phyloP scores from a whole-genome alignment of 2,888 invertebrate genomes.

The Cosmia trapezina region DNA sequence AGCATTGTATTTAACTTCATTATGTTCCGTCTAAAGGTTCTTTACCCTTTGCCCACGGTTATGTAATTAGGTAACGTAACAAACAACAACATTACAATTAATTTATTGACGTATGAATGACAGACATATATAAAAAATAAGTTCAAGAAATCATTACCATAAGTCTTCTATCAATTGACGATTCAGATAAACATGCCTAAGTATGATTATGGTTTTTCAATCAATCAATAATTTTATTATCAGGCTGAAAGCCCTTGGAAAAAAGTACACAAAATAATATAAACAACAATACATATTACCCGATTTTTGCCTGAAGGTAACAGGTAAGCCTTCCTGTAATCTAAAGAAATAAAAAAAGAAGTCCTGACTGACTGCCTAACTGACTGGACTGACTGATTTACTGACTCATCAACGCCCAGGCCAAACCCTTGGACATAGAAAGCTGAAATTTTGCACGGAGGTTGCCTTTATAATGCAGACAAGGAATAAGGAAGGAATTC shows the following conservation, averaged over 20 bases:
- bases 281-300: no score
- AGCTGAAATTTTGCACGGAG: no score
- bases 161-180: not conserved
- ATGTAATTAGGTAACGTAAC: conserved; percentile 30
- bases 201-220: not conserved
- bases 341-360: no score
- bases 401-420: no score
- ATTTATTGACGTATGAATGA: conserved; percentile 27
- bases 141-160: not conserved
- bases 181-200: not conserved
- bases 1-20: conserved; percentile 2
- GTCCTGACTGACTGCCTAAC: no score
- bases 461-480: no score
- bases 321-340: not conserved
- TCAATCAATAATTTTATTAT: no score
- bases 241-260: no score
- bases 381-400: no score
- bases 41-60: conserved; percentile 33
- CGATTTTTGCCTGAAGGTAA: not conserved
- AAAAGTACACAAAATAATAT: no score
- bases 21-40: conserved; percentile 7
- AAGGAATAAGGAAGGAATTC: no score
- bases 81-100: conserved; percentile 31
- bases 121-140: not conserved
- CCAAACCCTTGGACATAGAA: no score